phyloP scores from a whole-genome alignment of 2,113 vertebrate genomes.

The Microcebus tavaratra region DNA sequence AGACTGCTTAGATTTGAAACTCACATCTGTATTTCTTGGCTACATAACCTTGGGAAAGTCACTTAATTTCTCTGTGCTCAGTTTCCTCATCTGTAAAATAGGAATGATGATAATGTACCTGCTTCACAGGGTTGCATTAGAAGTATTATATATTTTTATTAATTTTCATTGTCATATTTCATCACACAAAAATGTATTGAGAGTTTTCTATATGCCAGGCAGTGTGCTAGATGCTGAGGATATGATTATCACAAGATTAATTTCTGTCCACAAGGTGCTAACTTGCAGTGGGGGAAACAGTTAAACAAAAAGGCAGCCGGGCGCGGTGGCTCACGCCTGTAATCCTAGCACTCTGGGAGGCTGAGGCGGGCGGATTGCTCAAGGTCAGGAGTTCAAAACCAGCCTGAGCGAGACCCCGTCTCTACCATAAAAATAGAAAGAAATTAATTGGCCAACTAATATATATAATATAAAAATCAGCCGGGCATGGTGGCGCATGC shows the following conservation, averaged over 20 bases:
- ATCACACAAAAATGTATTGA: conserved; percentile 45
- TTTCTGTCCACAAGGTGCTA: not conserved
- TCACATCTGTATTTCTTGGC: not conserved
- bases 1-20: not conserved
- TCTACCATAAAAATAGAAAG: no score
- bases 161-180: conserved; percentile 47
- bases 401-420: no score
- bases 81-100: not conserved
- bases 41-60: not conserved
- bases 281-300: not conserved
- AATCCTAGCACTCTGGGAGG: no score
- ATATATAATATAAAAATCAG: no score
- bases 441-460: no score
- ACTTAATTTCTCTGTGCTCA: not conserved
- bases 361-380: no score
- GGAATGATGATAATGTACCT: not conserved
- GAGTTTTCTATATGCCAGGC: not conserved
- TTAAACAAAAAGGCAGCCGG: not conserved
- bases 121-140: not conserved
- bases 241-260: not conserved
- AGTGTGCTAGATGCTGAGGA: not conserved
- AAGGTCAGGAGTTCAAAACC: no score
- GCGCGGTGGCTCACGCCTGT: no score
- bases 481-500: no score
- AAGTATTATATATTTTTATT: not conserved